Evolutionary conservation across 2,797 vertebrate genomes (phyloP), one percentile per base, ranked within the genome.

Genomic region (Amblyopsis hoosieri): DNA sequence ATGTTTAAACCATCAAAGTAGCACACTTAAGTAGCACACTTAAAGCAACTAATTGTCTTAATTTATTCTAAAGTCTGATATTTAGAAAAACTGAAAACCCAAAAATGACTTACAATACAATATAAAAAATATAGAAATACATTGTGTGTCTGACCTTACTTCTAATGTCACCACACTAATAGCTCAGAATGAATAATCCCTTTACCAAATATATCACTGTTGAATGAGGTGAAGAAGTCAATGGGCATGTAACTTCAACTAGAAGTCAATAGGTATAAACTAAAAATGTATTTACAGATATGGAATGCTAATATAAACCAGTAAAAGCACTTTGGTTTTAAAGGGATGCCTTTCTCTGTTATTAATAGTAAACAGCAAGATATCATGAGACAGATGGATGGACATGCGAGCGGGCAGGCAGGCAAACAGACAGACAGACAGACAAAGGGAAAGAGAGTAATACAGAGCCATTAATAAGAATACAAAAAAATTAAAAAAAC

Each of bases 171-270:
- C 60, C 67, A 60, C 23, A 61, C 55, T 2, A 2, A 58, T 23
- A 15, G 46, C 64, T 70, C 71, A 80, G 59, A 78, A 64, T 63
- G 15, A 76, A 80, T 76, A 77, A 78, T 80, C 62, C 69, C 56
- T 53, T 76, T 57, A 72, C 67, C 13, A 49, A 71, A 45, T 76
- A 73, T 23, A 74, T 78, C 78, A 78, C 71, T 66, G 60, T 33
- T 49, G 31, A 42, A 72, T 46, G 64, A 85, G 81, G 78, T 80
- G 76, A 78, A 58, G 62, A 86, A 75, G 84, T 86, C 79, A 87
- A 80, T 76, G 77, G 77, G 71, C 83, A 87, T 86, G 87, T 89
- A 87, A 86, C 84, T 81, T 83, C 64, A 81, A 66, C 81, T 77
- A 81, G 85, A 80, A 79, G 37, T 70, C 67, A 85, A 82, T 71